Conservation (phyloP, 2,113 vertebrate genomes). For the Mormoops blainvillei region DNA sequence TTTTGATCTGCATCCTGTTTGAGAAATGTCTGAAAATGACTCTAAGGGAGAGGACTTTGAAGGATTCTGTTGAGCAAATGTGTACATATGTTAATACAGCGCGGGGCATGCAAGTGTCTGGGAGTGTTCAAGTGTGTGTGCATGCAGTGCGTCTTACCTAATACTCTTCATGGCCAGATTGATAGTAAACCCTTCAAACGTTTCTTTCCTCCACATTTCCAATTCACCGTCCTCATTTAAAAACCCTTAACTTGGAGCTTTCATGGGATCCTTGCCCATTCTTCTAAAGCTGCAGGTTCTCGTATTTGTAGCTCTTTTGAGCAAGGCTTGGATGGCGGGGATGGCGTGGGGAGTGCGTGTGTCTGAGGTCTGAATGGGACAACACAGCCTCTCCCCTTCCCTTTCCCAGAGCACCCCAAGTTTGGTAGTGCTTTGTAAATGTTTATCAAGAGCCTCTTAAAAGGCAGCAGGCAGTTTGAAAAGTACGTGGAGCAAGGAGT, state of each 20-base stretch:
- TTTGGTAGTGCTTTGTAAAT: background rate
- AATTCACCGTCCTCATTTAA: constrained; percentile 1
- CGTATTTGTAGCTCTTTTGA: background rate
- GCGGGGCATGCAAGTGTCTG: background rate
- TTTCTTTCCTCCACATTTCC: constrained; percentile 52
- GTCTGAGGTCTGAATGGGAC: background rate
- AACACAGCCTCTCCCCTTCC: background rate
- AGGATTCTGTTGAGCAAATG: constrained; percentile 65
- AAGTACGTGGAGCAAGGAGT: background rate
- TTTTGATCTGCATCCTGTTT: constrained; percentile 76
- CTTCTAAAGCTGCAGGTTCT: background rate
- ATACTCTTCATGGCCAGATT: constrained; percentile 51
- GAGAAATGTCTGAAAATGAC: constrained; percentile 76
- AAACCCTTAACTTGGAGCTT: background rate
- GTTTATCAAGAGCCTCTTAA: background rate
- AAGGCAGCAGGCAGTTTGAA: background rate
- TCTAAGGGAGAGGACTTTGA: constrained; percentile 68
- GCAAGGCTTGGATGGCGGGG: background rate
- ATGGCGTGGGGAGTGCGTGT: rapidly evolving
- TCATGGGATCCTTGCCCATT: rapidly evolving
- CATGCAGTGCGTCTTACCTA: constrained; percentile 16
- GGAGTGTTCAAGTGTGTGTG: background rate
- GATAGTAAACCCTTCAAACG: constrained; percentile 42
- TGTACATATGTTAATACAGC: constrained; percentile 35
- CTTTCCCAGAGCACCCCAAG: background rate